Evolutionary conservation across 2,113 vertebrate genomes (phyloP), one percentile per base, ranked within the genome.

Genomic region (Glaucomys volans): DNA sequence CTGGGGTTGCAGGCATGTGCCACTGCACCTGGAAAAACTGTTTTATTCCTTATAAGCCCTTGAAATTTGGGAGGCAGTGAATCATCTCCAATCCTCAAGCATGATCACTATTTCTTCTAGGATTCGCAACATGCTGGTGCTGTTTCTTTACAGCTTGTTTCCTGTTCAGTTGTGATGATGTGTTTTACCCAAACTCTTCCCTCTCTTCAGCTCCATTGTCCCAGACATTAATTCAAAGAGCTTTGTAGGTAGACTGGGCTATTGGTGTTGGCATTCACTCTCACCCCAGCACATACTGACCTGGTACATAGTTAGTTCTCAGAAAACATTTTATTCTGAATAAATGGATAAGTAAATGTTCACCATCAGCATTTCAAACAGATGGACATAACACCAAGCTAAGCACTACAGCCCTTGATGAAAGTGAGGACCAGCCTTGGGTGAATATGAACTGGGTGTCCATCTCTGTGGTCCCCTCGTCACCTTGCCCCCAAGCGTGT

Each of bases 1-100:
- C 28, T 30, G 32, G 66, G 12, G n/a, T n/a, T n/a, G 12, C 35
- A 17, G 16, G 2, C 32, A 8, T 69, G 32, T 18, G 16, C 35
- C 7, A 3, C 66, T 13, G 32, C 2, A n/a, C 32, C 16, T 69
- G 7, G 7, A n/a, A 69, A 69, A 69, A 5, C 12, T 13, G 9
- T 28, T 66, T 75, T 62, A n/a, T 32, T 22, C 44, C 40, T 17
- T n/a, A 17, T 47, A 32, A 71, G 17, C 11, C 8, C 32, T 74
- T 81, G n/a, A 50, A 66, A 7, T 35, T 10, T 40, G 17, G 72
- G 5, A 50, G 6, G 11, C 12, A 11, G 12, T 3, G 17, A 54
- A 4, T 8, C 17, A 26, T 44, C 30, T 4, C n/a, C 8, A 0
- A 4, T 4, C 40, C 32, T 35, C 5, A 11, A 12, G 52, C 12